Conservation (phyloP, 2,797 vertebrate genomes). For the Mus spretus region DNA sequence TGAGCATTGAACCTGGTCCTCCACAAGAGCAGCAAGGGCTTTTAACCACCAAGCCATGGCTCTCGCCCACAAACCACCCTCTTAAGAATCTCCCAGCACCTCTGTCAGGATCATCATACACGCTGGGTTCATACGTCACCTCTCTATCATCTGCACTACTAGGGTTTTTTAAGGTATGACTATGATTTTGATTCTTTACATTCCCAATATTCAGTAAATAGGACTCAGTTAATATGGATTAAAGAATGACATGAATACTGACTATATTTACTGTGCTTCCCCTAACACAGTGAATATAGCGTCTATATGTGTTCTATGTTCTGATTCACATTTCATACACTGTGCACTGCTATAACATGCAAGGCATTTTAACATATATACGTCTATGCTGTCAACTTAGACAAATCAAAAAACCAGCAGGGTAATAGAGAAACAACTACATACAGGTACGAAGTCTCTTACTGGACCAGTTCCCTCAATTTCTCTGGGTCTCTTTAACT, state of each 20-base stretch:
- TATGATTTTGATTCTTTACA: conserved; percentile 30
- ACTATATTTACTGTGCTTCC: neutral
- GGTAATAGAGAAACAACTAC: conserved; percentile 9
- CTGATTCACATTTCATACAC: conserved; percentile 37
- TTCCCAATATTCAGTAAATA: neutral
- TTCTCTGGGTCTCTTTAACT: neutral
- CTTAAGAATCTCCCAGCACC: neutral
- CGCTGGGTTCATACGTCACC: neutral
- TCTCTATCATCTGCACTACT: neutral
- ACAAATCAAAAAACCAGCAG: conserved; percentile 11
- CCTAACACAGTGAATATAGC: neutral
- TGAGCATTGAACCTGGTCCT: neutral
- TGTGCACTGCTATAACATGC: neutral
- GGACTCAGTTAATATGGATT: conserved; percentile 46
- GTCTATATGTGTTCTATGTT: neutral
- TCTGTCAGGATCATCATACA: neutral
- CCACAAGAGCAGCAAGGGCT: neutral
- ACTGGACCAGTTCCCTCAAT: neutral
- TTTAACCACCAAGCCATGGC: neutral
- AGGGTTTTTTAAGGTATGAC: neutral
- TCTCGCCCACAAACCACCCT: neutral
- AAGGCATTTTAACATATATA: conserved; percentile 22
- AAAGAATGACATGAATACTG: conserved; percentile 26
- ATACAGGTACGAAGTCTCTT: neutral
- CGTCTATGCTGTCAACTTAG: conserved; percentile 4